Base-by-base conservation (phyloP, 2,888 invertebrate species). In the Cyclophora albipunctata region DNA sequence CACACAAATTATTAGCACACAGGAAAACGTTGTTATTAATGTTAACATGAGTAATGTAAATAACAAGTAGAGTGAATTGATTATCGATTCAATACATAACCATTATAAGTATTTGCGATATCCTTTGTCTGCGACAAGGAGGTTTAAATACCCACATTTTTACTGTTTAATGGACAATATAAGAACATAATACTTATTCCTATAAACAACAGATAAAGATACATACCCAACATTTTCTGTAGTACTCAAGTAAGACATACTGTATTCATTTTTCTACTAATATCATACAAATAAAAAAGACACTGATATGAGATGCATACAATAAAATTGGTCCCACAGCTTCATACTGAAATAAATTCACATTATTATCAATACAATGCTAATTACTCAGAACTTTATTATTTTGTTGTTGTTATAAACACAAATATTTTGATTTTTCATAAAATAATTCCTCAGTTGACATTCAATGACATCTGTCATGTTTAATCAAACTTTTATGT, bases 151-250 rank as follows among this genome's bases (percentile, higher is more conserved):
- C 20, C 20, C 20, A 20, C 20, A 20, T 20, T 20, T 20, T 20
- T 20, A 20, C 20, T 20, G 20, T 20, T 20, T 20, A 20, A 20
- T 20, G 20, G 20, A 20, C 20, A 2, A 44, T 43, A 40, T 41
- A 51, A 47, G 33, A 34, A 35, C 7, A 48, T 20, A 20, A 20
- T 20, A 20, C 20, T 20, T 20, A 20, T 37, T 37, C 37, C 5
- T 37, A 37, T 37, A 42, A 5, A 37, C 4, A 34, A 42, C 33
- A 34, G 4, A n/a, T 45, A 34, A 53, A 35, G 44, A 4, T 54
- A 71, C 86, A 81, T 65, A 89, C 89, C 88, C 87, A 74, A 89
- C 86, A 84, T 87, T 89, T 84, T 88, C 89, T 67, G 89, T 77
- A 66, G 89, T 74, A 73, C 89, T 89, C 84, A 89, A 81, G 84